Conservation (phyloP, 2,797 vertebrate species). For the Cichlasoma orientale region DNA sequence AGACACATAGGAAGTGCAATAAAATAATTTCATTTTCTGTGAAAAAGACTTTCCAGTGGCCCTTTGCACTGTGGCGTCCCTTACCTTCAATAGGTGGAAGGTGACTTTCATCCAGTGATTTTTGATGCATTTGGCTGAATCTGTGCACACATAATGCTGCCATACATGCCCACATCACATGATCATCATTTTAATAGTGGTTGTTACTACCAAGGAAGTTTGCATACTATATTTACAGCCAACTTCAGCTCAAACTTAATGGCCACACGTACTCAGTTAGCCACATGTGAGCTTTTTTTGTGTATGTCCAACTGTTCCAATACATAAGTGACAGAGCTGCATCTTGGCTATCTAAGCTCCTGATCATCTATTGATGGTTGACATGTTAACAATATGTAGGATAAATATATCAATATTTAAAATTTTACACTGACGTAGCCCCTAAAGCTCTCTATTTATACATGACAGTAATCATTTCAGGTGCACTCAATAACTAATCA, state of each 20-base stretch:
- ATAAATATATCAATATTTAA: not conserved
- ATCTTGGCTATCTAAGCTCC: not conserved
- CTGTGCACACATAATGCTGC: too few species aligned
- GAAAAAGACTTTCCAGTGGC: too few species aligned
- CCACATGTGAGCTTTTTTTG: not conserved
- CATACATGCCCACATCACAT: too few species aligned
- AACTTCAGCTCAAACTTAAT: not conserved
- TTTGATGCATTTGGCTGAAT: too few species aligned
- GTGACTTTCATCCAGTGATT: too few species aligned
- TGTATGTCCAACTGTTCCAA: not conserved
- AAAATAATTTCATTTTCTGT: too few species aligned
- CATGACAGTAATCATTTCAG: not conserved
- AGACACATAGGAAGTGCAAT: too few species aligned
- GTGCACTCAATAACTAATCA: slow-evolving; percentile 13
- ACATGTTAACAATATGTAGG: not conserved
- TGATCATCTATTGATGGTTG: not conserved
- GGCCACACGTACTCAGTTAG: not conserved
- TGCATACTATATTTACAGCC: not conserved
- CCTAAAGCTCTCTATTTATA: slow-evolving; percentile 1
- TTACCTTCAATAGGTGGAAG: too few species aligned
- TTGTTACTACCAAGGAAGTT: not conserved
- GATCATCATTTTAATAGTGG: too few species aligned
- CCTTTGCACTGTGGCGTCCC: too few species aligned
- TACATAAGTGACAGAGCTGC: not conserved
- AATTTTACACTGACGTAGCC: not conserved